Conservation (phyloP, 2,888 invertebrate genomes). For the Drosophila fulvimacula region DNA sequence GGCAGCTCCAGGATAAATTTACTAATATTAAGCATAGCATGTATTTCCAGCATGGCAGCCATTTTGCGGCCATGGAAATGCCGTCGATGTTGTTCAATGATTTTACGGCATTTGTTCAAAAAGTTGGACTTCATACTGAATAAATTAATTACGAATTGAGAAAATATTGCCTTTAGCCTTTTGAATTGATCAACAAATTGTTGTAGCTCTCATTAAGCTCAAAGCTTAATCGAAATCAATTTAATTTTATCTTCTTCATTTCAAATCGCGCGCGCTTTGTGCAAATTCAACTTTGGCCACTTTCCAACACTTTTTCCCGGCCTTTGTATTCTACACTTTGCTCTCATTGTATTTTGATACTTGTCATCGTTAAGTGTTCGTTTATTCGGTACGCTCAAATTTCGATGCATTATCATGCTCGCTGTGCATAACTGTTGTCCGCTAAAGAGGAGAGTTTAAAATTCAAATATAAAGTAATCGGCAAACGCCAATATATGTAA, state of each 20-base stretch:
- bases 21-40: constrained; percentile 89
- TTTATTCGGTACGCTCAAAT: neutral
- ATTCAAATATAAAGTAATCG: neutral
- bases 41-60: constrained; percentile 90
- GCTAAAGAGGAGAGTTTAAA: constrained; percentile 4
- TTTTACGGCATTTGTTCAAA: constrained; percentile 87
- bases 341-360: neutral
- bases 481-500: neutral
- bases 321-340: constrained; percentile 1
- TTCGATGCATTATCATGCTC: constrained; percentile 41
- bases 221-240: neutral
- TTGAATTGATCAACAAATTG: neutral
- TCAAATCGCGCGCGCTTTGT: constrained; percentile 23
- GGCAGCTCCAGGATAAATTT: constrained; percentile 87
- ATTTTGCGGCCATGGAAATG: constrained; percentile 93
- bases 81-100: constrained; percentile 90
- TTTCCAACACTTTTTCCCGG: constrained; percentile 22
- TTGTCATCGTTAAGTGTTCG: neutral
- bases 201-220: constrained; percentile 2
- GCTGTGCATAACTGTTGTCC: constrained; percentile 3
- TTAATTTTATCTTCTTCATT: neutral
- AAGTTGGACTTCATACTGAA: constrained; percentile 60
- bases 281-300: neutral
- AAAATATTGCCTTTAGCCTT: neutral
- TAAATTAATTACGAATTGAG: neutral